These are phyloP conservation scores for Drosophila pectinifera DNA, from an alignment of 1,140 invertebrate species.

Conservation along the genomic window DNA sequence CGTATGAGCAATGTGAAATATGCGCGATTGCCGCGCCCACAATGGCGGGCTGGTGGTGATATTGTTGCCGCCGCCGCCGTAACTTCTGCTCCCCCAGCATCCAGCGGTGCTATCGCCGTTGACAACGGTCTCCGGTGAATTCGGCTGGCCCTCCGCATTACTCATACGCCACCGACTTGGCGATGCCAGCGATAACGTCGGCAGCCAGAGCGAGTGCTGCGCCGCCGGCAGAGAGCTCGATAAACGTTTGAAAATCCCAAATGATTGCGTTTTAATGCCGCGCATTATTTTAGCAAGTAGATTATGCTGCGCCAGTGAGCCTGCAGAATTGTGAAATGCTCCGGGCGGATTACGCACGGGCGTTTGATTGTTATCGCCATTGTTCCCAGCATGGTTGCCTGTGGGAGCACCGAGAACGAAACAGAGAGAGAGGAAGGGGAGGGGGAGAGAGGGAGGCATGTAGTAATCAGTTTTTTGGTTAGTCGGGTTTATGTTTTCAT, in stretches of 20 bases:
- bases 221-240: conserved; percentile 77
- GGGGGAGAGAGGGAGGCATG: conserved; percentile 14
- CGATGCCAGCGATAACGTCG: conserved; percentile 34
- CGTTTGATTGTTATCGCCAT: conserved; percentile 84
- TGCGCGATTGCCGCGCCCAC: conserved; percentile 64
- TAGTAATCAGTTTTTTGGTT: conserved; percentile 80
- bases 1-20: conserved; percentile 78
- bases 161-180: conserved; percentile 74
- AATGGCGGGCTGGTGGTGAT: conserved; percentile 22
- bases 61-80: conserved; percentile 4
- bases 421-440: background rate
- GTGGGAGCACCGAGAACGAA: conserved; percentile 23
- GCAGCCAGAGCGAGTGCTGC: conserved; percentile 32
- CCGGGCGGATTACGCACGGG: conserved; percentile 85
- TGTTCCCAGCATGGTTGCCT: conserved; percentile 78
- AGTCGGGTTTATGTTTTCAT: conserved; percentile 80
- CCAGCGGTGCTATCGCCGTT: conserved; percentile 37
- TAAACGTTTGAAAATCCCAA: conserved; percentile 85
- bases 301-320: conserved; percentile 84
- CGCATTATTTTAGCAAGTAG: conserved; percentile 84
- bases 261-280: conserved; percentile 85
- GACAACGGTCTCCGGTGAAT: conserved; percentile 71
- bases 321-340: conserved; percentile 85
- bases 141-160: conserved; percentile 67
- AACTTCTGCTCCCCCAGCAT: conserved; percentile 41